A percentile compares a stretch with the other conserved stretches of the same genome.
These are phyloP conservation scores for Anthophora plumipes DNA, from an alignment of 2,888 invertebrate genomes.

Conservation along the genomic window DNA sequence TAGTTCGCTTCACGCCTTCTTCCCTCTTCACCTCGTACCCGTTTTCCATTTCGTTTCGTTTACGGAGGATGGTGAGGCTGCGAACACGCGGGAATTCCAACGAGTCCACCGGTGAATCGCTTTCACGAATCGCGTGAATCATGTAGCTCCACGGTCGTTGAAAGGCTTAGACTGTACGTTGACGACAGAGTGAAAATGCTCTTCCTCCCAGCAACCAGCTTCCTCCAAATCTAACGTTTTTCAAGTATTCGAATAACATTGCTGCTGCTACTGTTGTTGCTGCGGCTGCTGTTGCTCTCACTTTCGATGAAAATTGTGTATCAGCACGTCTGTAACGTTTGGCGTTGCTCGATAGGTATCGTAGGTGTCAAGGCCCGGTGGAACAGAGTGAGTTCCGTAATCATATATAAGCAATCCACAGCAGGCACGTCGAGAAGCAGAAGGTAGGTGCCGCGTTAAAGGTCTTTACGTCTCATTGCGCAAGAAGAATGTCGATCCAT, in stretches of 20 bases:
- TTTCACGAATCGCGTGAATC: slow-evolving; percentile 58
- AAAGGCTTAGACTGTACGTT: slow-evolving; percentile 22
- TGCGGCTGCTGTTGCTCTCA: neutral
- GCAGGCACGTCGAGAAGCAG: slow-evolving; percentile 45
- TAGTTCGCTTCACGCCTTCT: neutral
- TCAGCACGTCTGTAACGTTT: neutral
- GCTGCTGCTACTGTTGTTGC: neutral
- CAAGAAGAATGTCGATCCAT: slow-evolving; percentile 73
- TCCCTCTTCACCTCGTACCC: neutral
- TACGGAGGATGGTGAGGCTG: neutral
- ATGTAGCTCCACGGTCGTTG: neutral
- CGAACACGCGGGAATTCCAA: slow-evolving; percentile 29
- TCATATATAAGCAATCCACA: slow-evolving; percentile 50
- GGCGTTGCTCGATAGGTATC: slow-evolving; percentile 18
- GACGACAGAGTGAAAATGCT: slow-evolving; percentile 15
- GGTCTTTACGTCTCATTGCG: slow-evolving; percentile 74
- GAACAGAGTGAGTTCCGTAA: slow-evolving; percentile 59
- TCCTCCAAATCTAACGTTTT: neutral
- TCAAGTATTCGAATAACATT: neutral
- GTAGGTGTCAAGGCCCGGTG: slow-evolving; percentile 72
- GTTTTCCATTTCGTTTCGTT: neutral
- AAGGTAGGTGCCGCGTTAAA: slow-evolving; percentile 66
- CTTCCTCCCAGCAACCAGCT: slow-evolving; percentile 14
- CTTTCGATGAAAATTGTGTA: neutral
- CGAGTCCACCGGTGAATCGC: slow-evolving; percentile 39